phyloP scores from a whole-genome alignment of 1,140 invertebrate genomes.

The Carposina sasakii region DNA sequence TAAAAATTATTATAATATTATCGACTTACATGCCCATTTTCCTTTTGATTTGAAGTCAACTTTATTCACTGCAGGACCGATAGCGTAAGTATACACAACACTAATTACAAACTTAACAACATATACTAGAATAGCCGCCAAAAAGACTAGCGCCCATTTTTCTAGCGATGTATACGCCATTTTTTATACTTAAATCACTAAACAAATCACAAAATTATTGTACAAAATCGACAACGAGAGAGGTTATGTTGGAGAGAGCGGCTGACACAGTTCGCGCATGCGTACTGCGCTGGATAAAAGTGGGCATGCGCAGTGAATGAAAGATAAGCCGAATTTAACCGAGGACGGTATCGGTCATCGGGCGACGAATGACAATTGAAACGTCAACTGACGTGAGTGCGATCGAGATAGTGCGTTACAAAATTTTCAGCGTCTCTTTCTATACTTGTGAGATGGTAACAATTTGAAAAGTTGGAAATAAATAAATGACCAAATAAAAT shows the following conservation, averaged over 20 bases:
- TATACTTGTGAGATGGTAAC: no score
- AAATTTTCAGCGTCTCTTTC: no score
- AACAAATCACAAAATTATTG: no score
- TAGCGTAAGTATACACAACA: constrained; percentile 41
- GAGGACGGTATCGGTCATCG: no score
- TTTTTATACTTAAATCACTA: no score
- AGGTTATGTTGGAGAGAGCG: constrained; percentile 30
- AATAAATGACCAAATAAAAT: no score
- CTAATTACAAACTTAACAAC: constrained; percentile 32
- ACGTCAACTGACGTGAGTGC: no score
- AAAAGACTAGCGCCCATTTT: constrained; percentile 32
- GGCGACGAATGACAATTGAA: no score
- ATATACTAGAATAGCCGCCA: constrained; percentile 25
- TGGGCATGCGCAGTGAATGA: constrained; percentile 29
- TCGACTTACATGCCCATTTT: constrained; percentile 63
- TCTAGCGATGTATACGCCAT: constrained; percentile 36
- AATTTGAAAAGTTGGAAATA: no score
- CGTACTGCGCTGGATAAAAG: constrained; percentile 35
- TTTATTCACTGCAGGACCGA: constrained; percentile 45
- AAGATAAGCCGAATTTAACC: no score
- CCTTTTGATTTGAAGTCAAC: constrained; percentile 55
- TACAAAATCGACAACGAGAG: constrained; percentile 9
- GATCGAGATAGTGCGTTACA: no score
- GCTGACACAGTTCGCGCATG: constrained; percentile 36
- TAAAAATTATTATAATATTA: no score